Evolutionary conservation across 2,113 vertebrate genomes (phyloP).

Genomic region (Mionectes macconnelli): DNA sequence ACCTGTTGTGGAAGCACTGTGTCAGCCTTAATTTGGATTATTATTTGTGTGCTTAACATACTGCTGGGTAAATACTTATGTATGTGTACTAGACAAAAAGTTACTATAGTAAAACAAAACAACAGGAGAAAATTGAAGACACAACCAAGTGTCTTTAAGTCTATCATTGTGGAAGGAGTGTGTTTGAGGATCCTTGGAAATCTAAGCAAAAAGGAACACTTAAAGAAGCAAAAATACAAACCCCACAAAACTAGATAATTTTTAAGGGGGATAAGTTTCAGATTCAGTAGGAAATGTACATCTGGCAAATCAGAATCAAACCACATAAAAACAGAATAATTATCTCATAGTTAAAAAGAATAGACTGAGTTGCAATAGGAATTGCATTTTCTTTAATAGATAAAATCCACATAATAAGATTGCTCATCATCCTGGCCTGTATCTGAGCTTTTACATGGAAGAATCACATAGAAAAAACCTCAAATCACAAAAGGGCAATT

Average conservation of each 20-base stretch:
- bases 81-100: not conserved
- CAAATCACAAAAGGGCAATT: not conserved
- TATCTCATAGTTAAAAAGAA: not conserved
- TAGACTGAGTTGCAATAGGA: not conserved
- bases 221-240: not conserved
- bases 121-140: not conserved
- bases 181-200: not conserved
- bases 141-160: not conserved
- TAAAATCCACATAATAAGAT: not conserved
- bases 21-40: not conserved
- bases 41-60: not conserved
- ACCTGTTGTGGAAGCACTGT: not conserved
- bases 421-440: not conserved
- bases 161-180: not conserved
- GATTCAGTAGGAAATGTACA: not conserved
- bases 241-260: accelerated
- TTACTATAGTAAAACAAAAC: not conserved
- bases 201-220: not conserved
- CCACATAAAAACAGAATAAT: not conserved
- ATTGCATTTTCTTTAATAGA: not conserved
- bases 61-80: not conserved
- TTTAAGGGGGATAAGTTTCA: not conserved
- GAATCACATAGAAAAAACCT: not conserved
- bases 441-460: not conserved
- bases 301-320: not conserved